phyloP scores from a whole-genome alignment of 2,113 vertebrate species.

The Macheiramphus alcinus region DNA sequence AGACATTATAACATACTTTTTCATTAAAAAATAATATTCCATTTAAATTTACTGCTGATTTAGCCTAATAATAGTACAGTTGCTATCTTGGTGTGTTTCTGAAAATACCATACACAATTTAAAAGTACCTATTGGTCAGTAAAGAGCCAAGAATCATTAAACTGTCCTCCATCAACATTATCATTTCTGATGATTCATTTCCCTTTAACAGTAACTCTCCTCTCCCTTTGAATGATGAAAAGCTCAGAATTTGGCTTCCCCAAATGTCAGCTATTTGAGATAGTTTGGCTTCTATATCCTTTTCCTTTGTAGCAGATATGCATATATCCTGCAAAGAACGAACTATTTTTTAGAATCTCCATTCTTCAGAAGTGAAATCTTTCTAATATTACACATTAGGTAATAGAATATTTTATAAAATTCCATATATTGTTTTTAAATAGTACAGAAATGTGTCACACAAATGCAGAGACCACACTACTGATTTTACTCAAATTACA shows the following conservation, averaged over 20 bases:
- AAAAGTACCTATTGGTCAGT: slow-evolving; percentile 76
- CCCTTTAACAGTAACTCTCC: slow-evolving; percentile 78
- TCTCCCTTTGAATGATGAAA: slow-evolving; percentile 72
- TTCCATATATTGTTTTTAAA: neutral
- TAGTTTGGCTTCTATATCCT: slow-evolving; percentile 80
- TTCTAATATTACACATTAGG: neutral
- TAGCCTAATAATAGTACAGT: neutral
- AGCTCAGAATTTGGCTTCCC: slow-evolving; percentile 72
- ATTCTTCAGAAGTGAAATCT: neutral
- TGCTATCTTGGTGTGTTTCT: neutral
- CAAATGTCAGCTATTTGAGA: slow-evolving; percentile 69
- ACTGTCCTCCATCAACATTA: slow-evolving; percentile 77
- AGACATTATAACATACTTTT: neutral
- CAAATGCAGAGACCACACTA: neutral
- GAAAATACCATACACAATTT: neutral
- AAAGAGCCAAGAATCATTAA: slow-evolving; percentile 78
- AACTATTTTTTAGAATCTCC: neutral
- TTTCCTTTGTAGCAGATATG: slow-evolving; percentile 80
- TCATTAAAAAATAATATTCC: neutral
- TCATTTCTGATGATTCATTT: slow-evolving; percentile 71
- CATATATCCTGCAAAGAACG: slow-evolving; percentile 75
- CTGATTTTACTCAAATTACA: neutral
- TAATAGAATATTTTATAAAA: neutral
- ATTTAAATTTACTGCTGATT: neutral
- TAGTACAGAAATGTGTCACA: neutral